Conservation (phyloP, 2,888 invertebrate species). For the Liopterus haemorrhoidalis region DNA sequence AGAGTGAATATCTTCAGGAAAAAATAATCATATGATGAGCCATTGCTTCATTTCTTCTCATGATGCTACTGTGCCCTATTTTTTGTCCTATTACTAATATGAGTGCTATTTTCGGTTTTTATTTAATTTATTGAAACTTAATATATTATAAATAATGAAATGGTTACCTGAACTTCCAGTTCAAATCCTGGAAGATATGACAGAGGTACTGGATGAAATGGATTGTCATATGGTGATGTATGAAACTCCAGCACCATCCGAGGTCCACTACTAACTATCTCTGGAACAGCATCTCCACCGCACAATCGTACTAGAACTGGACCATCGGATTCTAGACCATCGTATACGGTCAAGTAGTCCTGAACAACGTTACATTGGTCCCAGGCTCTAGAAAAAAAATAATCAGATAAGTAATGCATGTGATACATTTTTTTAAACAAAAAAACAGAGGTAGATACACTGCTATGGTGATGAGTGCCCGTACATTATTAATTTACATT, state of each 20-base stretch:
- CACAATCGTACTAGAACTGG: slow-evolving; percentile 72
- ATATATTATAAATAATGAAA: too few species aligned
- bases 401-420: slow-evolving; percentile 2
- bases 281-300: slow-evolving; percentile 75
- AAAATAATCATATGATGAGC: too few species aligned
- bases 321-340: slow-evolving; percentile 65
- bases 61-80: too few species aligned
- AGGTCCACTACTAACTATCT: slow-evolving; percentile 70
- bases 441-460: too few species aligned
- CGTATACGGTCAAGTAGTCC: slow-evolving; percentile 76
- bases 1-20: too few species aligned
- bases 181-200: slow-evolving; percentile 77
- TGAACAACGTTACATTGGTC: slow-evolving; percentile 77
- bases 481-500: too few species aligned
- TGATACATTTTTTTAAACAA: too few species aligned
- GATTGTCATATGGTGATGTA: slow-evolving; percentile 75
- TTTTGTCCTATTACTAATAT: too few species aligned
- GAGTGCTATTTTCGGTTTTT: too few species aligned
- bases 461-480: too few species aligned
- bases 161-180: slow-evolving; percentile 67
- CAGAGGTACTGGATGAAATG: slow-evolving; percentile 71
- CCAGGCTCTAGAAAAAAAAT: slow-evolving; percentile 57
- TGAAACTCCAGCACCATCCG: slow-evolving; percentile 75
- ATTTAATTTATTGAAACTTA: too few species aligned
- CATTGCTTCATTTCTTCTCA: too few species aligned